Conservation (phyloP, 2,888 invertebrate species). For the Oligia latruncula region DNA sequence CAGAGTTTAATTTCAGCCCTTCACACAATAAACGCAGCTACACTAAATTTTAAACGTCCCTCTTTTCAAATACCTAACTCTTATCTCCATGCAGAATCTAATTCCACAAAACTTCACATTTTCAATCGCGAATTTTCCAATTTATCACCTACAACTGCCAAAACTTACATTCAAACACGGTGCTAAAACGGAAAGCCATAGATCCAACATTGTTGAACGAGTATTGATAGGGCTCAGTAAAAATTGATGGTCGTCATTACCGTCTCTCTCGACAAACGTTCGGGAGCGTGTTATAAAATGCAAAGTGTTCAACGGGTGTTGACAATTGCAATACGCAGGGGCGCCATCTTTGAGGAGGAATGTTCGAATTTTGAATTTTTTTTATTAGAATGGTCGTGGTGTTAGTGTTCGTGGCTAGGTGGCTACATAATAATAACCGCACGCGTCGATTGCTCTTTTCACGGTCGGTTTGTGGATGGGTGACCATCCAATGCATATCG, state of each 20-base stretch:
- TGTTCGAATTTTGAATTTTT: constrained; percentile 31
- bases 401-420: too few species aligned
- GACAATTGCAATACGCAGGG: constrained; percentile 83
- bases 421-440: too few species aligned
- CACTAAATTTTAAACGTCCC: too few species aligned
- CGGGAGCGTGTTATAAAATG: constrained; percentile 83
- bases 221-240: constrained; percentile 70
- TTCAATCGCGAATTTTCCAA: not conserved
- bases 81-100: not conserved
- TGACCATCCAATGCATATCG: too few species aligned
- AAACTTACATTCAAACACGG: constrained; percentile 38
- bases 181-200: constrained; percentile 53
- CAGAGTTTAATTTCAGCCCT: not conserved
- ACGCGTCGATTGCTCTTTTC: too few species aligned
- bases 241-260: constrained; percentile 84
- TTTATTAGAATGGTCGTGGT: not conserved
- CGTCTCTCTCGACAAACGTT: constrained; percentile 79
- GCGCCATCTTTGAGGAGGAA: constrained; percentile 49
- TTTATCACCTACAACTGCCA: constrained; percentile 19
- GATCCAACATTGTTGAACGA: constrained; percentile 56
- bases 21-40: not conserved
- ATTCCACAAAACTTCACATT: constrained; percentile 1
- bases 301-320: constrained; percentile 85
- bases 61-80: not conserved
- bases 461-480: too few species aligned